Base-by-base conservation (phyloP, 2,113 vertebrate genomes). In the Opisthocomus hoazin region DNA sequence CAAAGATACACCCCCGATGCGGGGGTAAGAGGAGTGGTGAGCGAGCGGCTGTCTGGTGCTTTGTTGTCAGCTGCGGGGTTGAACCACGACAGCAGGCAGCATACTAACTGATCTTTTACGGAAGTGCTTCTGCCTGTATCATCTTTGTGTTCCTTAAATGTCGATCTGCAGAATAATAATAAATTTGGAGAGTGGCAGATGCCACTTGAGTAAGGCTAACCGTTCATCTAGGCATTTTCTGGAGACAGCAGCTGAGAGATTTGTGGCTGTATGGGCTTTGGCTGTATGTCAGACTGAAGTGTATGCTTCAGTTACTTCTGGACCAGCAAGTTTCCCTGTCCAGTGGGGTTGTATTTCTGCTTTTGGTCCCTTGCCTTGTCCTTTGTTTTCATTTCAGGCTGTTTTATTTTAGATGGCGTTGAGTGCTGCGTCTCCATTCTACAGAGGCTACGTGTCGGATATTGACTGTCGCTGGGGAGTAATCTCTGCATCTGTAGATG, bases 401-500 rank as follows among this genome's bases (percentile, higher is more conserved):
- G 8, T 90, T 90, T 96, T 34, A 84, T 97, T 98, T 45, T 89
- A 99, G 99, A 99, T 99, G 99, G 99, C 99, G 1, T 83, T 99
- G 97, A 99, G 99, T 65, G 99, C 99, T 34, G 99, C 99, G 3
- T 99, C 99, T 36, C 99, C 99, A 4, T 99, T 99, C 96, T 99
- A 99, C 98, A 98, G 99, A 98, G 99, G 99, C 92, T 99, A 98
- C 5, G 98, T 99, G 93, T 99, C 99, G 1, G 99, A 99, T 90
- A 99, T 98, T 16, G 99, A 99, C 96, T 99, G 99, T 96, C 99
- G 99, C 91, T 99, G 99, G 99, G 99, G 99, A 53, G 99, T 99
- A 69, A 99, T 99, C 96, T 99, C 99, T 45, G 99, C 99, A 20
- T 99, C 99, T 2, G 99, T 99, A 90, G 99, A 99, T 20, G 99